phyloP scores from a whole-genome alignment of 2,113 vertebrate species.

The Lasiurus cinereus region DNA sequence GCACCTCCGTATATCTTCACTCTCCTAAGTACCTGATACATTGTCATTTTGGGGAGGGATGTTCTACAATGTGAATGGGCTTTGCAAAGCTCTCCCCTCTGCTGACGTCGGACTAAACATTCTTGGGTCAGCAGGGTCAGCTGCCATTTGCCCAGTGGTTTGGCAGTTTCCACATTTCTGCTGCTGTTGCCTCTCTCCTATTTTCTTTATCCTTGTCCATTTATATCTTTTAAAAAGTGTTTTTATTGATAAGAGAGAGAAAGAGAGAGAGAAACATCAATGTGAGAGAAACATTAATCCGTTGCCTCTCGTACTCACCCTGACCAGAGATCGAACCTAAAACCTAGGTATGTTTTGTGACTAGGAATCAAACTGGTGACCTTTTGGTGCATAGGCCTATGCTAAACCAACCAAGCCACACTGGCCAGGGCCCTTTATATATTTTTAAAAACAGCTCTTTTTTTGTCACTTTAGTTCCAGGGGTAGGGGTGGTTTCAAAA shows the following conservation, averaged over 20 bases:
- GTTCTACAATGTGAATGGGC: rapidly evolving
- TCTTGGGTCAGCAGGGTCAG: too few relatives aligned
- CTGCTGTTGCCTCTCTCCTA: neutral
- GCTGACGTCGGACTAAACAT: neutral
- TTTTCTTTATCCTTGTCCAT: neutral
- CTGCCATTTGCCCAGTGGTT: neutral
- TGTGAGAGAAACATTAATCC: too few relatives aligned
- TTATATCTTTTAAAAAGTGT: neutral
- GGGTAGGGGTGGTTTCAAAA: neutral
- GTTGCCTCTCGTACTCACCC: too few relatives aligned
- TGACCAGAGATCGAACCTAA: too few relatives aligned
- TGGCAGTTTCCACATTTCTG: neutral
- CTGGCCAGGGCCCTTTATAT: too few relatives aligned
- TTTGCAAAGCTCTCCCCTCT: neutral
- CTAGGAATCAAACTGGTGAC: too few relatives aligned
- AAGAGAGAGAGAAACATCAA: too few relatives aligned
- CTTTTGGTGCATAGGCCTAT: too few relatives aligned
- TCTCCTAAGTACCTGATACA: rapidly evolving
- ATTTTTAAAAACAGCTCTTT: neutral
- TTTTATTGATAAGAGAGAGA: too few relatives aligned
- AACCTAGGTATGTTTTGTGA: too few relatives aligned
- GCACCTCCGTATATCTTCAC: neutral
- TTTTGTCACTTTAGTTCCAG: neutral
- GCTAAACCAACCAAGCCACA: too few relatives aligned
- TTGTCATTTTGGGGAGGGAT: neutral